A percentile compares a stretch with the other conserved stretches of the same genome.
Conservation (phyloP, 2,113 vertebrate species). For the Pseudorhombus dupliciocellatus region DNA sequence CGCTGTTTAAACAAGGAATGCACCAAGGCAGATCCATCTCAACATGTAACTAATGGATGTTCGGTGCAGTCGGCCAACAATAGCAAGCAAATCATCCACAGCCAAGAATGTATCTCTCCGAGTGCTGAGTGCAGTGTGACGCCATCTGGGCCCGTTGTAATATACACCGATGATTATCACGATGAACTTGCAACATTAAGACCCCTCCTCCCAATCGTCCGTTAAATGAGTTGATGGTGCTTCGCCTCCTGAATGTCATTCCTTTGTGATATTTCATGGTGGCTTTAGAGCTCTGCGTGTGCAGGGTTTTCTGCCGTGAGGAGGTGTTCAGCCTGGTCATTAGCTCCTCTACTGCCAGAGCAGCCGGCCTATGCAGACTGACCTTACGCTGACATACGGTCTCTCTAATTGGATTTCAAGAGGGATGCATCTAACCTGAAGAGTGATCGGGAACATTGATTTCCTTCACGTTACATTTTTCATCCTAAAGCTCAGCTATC, state of each 20-base stretch:
- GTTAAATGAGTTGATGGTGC: slow-evolving; percentile 32
- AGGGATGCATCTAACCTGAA: slow-evolving; percentile 33
- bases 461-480: slow-evolving; percentile 47
- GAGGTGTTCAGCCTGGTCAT: slow-evolving; percentile 13
- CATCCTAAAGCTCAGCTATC: slow-evolving; percentile 40
- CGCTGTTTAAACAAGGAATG: slow-evolving; percentile 36
- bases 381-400: slow-evolving; percentile 30
- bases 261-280: not conserved
- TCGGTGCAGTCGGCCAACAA: slow-evolving; percentile 54
- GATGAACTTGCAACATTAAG: slow-evolving; percentile 50
- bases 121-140: slow-evolving; percentile 47
- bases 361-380: slow-evolving; percentile 19
- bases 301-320: not conserved
- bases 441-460: slow-evolving; percentile 35
- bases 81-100: slow-evolving; percentile 21
- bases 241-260: not conserved
- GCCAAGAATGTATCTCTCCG: slow-evolving; percentile 46
- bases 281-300: not conserved
- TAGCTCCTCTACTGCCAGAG: slow-evolving; percentile 25
- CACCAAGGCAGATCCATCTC: slow-evolving; percentile 42
- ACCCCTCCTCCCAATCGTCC: slow-evolving; percentile 53
- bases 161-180: slow-evolving; percentile 58
- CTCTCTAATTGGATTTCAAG: slow-evolving; percentile 55
- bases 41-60: slow-evolving; percentile 66
- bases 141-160: slow-evolving; percentile 52